phyloP scores from a whole-genome alignment of 2,888 invertebrate species.

The Mactromeris polynyma region DNA sequence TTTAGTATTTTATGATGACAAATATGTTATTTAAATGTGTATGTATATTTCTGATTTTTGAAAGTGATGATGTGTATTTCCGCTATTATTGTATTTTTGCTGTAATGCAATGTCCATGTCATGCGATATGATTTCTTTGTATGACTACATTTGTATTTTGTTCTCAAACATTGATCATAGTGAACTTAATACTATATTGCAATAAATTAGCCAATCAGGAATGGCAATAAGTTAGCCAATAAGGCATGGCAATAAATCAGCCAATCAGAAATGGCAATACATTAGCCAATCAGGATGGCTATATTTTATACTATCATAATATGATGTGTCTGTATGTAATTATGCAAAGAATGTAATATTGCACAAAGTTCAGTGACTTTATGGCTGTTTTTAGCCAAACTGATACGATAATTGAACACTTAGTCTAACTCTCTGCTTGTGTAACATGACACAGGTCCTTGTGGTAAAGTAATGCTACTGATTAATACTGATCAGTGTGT shows the following conservation, averaged over 20 bases:
- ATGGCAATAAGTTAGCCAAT: no score
- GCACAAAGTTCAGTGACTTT: background rate
- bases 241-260: no score
- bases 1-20: background rate
- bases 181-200: no score
- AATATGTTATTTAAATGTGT: background rate
- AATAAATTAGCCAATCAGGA: no score
- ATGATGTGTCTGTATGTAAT: background rate
- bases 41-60: slow-evolving; percentile 1
- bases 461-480: background rate
- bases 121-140: background rate
- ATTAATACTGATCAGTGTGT: background rate
- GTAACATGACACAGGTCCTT: background rate
- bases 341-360: background rate
- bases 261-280: no score
- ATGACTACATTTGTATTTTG: no score
- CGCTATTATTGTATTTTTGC: background rate
- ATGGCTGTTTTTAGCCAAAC: background rate
- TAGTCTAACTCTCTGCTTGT: background rate
- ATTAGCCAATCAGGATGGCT: background rate
- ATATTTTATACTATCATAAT: background rate
- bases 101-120: background rate
- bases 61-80: background rate
- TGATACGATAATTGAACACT: background rate
- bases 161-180: no score